These are phyloP conservation scores for Hoplostethus mediterraneus DNA, from an alignment of 2,797 vertebrate species.

Conservation along the genomic window DNA sequence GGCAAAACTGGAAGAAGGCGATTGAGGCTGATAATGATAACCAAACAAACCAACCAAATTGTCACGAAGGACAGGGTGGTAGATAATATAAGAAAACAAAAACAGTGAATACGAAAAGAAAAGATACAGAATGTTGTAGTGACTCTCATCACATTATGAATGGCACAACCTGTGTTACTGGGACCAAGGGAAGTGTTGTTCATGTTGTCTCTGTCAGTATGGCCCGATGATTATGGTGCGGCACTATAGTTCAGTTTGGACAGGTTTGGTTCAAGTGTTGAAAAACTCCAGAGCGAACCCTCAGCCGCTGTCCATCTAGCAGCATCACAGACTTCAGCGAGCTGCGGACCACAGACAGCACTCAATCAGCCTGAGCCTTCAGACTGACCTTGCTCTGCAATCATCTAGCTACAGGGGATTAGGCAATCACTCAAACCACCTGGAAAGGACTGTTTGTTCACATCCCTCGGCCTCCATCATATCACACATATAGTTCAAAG, in stretches of 20 bases:
- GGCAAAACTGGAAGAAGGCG: constrained; percentile 33
- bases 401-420: constrained; percentile 84
- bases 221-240: constrained; percentile 37
- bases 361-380: constrained; percentile 84
- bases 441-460: constrained; percentile 83
- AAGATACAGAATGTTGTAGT: not conserved
- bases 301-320: constrained; percentile 78
- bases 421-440: constrained; percentile 85
- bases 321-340: constrained; percentile 75
- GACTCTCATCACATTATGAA: not conserved
- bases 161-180: constrained; percentile 22
- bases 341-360: constrained; percentile 79
- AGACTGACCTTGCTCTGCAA: constrained; percentile 84
- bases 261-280: constrained; percentile 67
- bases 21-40: constrained; percentile 22
- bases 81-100: constrained; percentile 17
- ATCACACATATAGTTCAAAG: constrained; percentile 70
- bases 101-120: constrained; percentile 15
- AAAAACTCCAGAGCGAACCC: constrained; percentile 76
- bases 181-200: constrained; percentile 28
- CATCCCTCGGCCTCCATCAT: constrained; percentile 74
- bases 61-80: constrained; percentile 16
- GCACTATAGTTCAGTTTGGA: constrained; percentile 62
- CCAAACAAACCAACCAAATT: no score
- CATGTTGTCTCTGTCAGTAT: constrained; percentile 31